phyloP scores from a whole-genome alignment of 2,888 invertebrate genomes.

The Cyaniris semiargus region DNA sequence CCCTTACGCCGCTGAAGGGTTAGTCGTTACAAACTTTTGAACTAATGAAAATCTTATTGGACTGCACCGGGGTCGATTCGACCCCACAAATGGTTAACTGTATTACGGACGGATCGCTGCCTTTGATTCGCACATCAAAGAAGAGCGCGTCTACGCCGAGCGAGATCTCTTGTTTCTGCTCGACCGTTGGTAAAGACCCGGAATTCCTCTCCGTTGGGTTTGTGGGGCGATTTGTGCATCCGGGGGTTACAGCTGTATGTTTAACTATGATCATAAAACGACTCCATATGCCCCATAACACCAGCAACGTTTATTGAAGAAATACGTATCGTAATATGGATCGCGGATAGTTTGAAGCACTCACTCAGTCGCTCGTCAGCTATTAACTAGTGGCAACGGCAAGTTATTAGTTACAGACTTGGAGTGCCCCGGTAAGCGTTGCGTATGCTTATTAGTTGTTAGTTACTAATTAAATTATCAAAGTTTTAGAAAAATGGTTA shows the following conservation, averaged over 20 bases:
- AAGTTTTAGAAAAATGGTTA: not conserved
- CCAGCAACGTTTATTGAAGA: not conserved
- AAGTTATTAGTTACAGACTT: slow-evolving; percentile 5
- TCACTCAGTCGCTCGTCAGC: not conserved
- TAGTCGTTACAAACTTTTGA: slow-evolving; percentile 77
- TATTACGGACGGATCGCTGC: slow-evolving; percentile 78
- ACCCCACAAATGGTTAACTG: slow-evolving; percentile 75
- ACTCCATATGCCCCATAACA: not conserved
- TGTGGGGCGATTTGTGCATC: slow-evolving; percentile 31
- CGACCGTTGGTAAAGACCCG: slow-evolving; percentile 45
- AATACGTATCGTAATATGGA: not conserved
- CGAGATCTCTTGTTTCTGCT: slow-evolving; percentile 76
- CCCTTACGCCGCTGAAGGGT: slow-evolving; percentile 47
- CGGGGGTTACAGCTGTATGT: slow-evolving; percentile 9
- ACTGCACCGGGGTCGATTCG: slow-evolving; percentile 55
- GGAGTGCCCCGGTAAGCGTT: not conserved
- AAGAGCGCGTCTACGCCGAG: slow-evolving; percentile 72
- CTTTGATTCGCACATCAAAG: slow-evolving; percentile 80
- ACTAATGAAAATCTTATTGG: slow-evolving; percentile 80
- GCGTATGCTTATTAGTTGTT: not conserved
- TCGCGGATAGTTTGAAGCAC: not conserved
- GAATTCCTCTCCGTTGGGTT: slow-evolving; percentile 34
- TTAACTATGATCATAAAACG: not conserved
- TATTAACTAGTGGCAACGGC: slow-evolving; percentile 20
- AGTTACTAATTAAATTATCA: not conserved